Evolutionary conservation across 2,113 vertebrate genomes (phyloP).

Genomic region (Sinocyclocheilus grahami): DNA sequence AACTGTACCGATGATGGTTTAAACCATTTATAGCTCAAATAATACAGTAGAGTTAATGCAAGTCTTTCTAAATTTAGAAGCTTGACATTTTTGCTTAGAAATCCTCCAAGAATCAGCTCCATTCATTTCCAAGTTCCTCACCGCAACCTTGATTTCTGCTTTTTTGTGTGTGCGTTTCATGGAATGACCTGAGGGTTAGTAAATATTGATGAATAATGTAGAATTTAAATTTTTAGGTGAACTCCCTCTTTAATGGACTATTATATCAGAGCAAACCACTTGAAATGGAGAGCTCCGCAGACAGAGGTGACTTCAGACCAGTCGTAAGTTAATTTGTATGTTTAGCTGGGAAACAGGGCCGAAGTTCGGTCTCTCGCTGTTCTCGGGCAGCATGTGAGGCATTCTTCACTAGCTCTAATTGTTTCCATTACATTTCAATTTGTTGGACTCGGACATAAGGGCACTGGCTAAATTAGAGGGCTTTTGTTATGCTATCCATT

Average conservation of each 20-base stretch:
- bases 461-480: constrained; percentile 71
- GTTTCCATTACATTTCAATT: constrained; percentile 78
- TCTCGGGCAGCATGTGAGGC: constrained; percentile 52
- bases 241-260: too few relatives aligned
- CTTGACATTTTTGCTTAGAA: background rate
- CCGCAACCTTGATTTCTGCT: too few relatives aligned
- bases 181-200: background rate
- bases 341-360: background rate
- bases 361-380: constrained; percentile 9
- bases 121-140: background rate
- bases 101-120: background rate
- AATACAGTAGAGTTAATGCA: background rate
- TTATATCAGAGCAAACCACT: too few relatives aligned
- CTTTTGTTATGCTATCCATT: constrained; percentile 75
- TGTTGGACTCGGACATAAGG: constrained; percentile 72
- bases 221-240: background rate
- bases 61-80: background rate
- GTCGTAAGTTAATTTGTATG: background rate
- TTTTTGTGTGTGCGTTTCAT: too few relatives aligned
- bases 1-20: too few relatives aligned
- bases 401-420: constrained; percentile 67
- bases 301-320: too few relatives aligned
- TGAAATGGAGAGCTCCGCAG: too few relatives aligned
- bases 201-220: background rate
- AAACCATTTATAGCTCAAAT: too few relatives aligned